Conservation (phyloP, 2,113 vertebrate species). For the Otis tarda region DNA sequence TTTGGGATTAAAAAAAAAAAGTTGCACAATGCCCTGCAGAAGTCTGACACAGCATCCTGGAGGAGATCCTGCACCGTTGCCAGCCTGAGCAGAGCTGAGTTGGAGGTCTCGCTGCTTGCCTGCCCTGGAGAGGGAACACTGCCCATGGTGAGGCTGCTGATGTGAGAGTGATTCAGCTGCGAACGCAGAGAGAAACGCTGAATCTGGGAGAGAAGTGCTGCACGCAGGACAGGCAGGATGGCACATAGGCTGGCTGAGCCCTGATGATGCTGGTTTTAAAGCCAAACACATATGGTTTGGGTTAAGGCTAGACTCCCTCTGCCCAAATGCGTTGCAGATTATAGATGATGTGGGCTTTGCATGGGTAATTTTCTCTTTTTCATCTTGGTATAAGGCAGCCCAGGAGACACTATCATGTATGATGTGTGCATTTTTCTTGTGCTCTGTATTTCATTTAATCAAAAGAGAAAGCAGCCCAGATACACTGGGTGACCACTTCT, state of each 20-base stretch:
- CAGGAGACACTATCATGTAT: not conserved
- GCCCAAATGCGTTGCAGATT: not conserved
- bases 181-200: not conserved
- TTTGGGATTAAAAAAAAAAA: not conserved
- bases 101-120: not conserved
- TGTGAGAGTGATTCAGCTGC: not conserved
- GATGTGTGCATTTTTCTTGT: not conserved
- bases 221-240: not conserved
- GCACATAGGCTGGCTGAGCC: not conserved
- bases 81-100: accelerated
- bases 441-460: not conserved
- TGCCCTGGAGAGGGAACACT: not conserved
- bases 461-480: not conserved
- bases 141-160: not conserved
- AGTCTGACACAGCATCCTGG: not conserved
- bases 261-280: not conserved
- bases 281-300: not conserved
- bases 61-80: not conserved
- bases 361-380: slow-evolving; percentile 7
- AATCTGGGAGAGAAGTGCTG: not conserved
- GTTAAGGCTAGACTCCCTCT: not conserved
- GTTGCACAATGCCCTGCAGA: not conserved
- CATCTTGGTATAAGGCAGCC: not conserved
- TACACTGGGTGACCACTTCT: not conserved
- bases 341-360: not conserved